Percentiles rank a stretch among this genome's conserved stretches.
Conservation (phyloP, 2,797 vertebrate species). For the Betta splendens region DNA sequence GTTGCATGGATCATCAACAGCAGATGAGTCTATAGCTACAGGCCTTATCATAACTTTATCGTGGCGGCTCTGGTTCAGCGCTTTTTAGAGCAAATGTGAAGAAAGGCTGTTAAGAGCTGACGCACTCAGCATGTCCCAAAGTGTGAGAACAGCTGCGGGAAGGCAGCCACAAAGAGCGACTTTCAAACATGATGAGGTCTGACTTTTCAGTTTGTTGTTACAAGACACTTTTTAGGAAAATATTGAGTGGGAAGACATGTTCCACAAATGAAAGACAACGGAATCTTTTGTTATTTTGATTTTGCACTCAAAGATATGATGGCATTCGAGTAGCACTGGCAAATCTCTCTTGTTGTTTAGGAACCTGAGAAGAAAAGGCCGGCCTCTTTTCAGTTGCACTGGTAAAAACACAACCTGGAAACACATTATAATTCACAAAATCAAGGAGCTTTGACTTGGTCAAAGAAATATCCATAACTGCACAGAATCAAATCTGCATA, state of each 20-base stretch:
- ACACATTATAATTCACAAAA: slow-evolving; percentile 1
- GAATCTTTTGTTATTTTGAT: slow-evolving; percentile 1
- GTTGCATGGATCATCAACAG: slow-evolving; percentile 29
- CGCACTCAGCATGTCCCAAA: not conserved
- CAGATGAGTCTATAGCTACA: slow-evolving; percentile 23
- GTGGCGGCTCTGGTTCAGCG: slow-evolving; percentile 3
- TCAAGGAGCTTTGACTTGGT: slow-evolving; percentile 10
- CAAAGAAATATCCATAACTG: slow-evolving; percentile 7
- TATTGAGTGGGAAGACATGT: not conserved
- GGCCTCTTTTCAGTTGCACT: not conserved
- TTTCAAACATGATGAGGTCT: not conserved
- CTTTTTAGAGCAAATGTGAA: slow-evolving; percentile 9
- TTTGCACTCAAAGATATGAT: not conserved
- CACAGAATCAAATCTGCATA: slow-evolving; percentile 5
- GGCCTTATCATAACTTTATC: slow-evolving; percentile 29
- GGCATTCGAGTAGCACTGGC: not conserved
- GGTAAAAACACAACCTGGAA: slow-evolving; percentile 16
- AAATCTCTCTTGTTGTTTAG: slow-evolving; percentile 1
- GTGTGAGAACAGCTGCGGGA: not conserved
- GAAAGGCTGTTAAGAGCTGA: slow-evolving; percentile 1
- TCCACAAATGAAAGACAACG: not conserved
- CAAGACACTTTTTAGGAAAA: not conserved
- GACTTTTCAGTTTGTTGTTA: not conserved
- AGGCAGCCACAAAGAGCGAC: not conserved
- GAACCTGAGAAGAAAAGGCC: not conserved